phyloP scores from a whole-genome alignment of 2,113 vertebrate species.

The Aspiorhynchus laticeps region DNA sequence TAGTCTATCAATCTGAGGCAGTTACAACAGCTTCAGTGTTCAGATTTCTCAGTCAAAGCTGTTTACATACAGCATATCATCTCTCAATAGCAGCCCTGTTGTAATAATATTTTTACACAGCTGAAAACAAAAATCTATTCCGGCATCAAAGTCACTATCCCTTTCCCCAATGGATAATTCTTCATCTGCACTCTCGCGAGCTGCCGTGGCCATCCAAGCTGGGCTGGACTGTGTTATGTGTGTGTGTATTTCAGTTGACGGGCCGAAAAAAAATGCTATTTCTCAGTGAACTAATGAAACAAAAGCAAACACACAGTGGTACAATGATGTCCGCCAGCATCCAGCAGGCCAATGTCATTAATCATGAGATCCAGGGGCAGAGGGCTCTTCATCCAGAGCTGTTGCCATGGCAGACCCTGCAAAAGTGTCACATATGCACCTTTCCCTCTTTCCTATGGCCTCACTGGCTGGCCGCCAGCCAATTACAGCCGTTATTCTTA shows the following conservation, averaged over 20 bases:
- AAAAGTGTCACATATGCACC: conserved; percentile 58
- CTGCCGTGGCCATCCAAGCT: background rate
- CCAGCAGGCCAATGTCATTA: conserved; percentile 54
- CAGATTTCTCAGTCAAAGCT: conserved; percentile 22
- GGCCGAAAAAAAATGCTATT: conserved; percentile 1
- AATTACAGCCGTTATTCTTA: conserved; percentile 40
- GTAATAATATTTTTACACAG: background rate
- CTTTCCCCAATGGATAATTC: background rate
- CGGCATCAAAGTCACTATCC: background rate
- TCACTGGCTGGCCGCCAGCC: conserved; percentile 46
- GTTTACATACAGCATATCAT: conserved; percentile 5
- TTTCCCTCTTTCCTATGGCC: conserved; percentile 41
- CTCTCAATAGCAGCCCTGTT: background rate
- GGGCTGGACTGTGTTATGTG: background rate
- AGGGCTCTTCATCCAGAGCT: conserved; percentile 41
- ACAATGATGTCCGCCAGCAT: conserved; percentile 39
- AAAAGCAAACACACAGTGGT: conserved; percentile 41
- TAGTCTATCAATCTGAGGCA: conserved; percentile 41
- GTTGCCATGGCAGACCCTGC: conserved; percentile 51
- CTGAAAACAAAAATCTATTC: conserved; percentile 20
- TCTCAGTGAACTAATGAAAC: conserved; percentile 38
- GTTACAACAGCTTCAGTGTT: conserved; percentile 19
- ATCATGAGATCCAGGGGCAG: conserved; percentile 54
- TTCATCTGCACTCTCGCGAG: background rate
- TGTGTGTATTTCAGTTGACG: conserved; percentile 14